Conservation (phyloP, 2,888 invertebrate species). For the Drosophila vallismaia region DNA sequence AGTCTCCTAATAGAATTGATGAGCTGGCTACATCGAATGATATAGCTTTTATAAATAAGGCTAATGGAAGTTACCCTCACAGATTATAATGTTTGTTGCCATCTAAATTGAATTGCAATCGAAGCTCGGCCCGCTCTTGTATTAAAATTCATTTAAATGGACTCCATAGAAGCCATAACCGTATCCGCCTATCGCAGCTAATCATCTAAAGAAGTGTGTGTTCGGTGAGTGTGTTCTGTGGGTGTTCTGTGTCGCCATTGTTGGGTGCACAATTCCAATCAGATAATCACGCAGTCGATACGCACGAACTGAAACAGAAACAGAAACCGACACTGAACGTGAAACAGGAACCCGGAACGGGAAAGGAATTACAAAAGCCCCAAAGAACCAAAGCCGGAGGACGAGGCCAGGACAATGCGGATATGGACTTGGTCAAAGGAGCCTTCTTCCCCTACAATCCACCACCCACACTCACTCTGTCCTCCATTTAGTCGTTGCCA, state of each 20-base stretch:
- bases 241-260: constrained; percentile 70
- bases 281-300: constrained; percentile 69
- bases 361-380: constrained; percentile 35
- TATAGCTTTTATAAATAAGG: constrained; percentile 30
- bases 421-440: constrained; percentile 30
- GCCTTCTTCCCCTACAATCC: constrained; percentile 13
- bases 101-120: constrained; percentile 64
- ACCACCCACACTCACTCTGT: not conserved
- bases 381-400: constrained; percentile 7
- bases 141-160: constrained; percentile 78
- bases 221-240: constrained; percentile 12
- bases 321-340: constrained; percentile 45
- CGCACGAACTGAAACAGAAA: constrained; percentile 64
- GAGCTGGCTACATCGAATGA: constrained; percentile 21
- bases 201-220: constrained; percentile 75
- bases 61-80: constrained; percentile 51
- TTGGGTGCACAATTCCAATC: constrained; percentile 68
- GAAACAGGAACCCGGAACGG: constrained; percentile 47
- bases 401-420: constrained; percentile 32
- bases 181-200: constrained; percentile 67
- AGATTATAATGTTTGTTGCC: constrained; percentile 52
- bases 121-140: constrained; percentile 40
- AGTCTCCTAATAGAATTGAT: constrained; percentile 3
- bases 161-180: constrained; percentile 57
- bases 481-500: constrained; percentile 38